Conservation (phyloP, 2,888 invertebrate species). For the Xanthia togata region DNA sequence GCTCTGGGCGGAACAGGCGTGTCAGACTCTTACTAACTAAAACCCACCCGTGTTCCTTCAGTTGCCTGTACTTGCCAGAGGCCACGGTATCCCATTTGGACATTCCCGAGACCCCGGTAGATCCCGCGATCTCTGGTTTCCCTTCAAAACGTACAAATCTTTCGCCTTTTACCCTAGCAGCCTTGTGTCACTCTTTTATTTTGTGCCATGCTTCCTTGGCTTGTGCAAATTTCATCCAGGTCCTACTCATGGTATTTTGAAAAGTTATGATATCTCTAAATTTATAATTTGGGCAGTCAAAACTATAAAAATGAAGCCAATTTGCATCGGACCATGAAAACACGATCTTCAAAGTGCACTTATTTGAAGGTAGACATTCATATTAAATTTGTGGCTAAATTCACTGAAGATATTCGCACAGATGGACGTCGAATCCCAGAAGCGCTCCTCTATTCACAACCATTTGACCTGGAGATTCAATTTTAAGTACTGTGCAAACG, state of each 20-base stretch:
- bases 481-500: constrained; percentile 61
- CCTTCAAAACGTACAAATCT: too few species aligned
- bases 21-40: too few species aligned
- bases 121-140: too few species aligned
- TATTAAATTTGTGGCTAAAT: constrained; percentile 28
- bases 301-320: not conserved
- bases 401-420: constrained; percentile 29
- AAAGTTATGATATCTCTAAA: not conserved
- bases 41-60: too few species aligned
- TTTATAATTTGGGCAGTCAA: too few species aligned
- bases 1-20: too few species aligned
- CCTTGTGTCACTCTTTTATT: too few species aligned
- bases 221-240: not conserved
- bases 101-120: too few species aligned
- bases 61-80: too few species aligned
- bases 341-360: not conserved
- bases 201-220: not conserved
- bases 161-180: too few species aligned
- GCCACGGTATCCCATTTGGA: too few species aligned
- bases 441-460: constrained; percentile 34
- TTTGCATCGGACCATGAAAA: not conserved
- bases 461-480: constrained; percentile 57
- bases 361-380: constrained; percentile 21
- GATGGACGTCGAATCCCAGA: constrained; percentile 26
- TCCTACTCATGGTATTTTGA: not conserved